Evolutionary conservation across 2,888 invertebrate species (phyloP).

Genomic region (Teinopalpus imperialis): DNA sequence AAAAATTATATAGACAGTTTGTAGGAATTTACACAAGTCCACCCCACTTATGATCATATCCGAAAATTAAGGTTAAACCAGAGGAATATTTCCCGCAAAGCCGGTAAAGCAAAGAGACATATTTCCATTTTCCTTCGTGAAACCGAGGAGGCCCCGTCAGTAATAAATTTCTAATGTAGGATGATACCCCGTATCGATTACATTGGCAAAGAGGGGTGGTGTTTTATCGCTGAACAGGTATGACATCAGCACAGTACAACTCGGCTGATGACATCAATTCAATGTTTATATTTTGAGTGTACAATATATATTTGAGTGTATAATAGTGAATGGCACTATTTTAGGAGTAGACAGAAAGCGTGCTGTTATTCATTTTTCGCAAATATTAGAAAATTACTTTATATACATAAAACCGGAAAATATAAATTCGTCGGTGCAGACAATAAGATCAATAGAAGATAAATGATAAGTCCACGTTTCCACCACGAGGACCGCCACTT

Average conservation of each 20-base stretch:
- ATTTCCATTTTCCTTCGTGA: conserved; percentile 52
- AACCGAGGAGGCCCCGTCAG: conserved; percentile 47
- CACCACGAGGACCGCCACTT: no score
- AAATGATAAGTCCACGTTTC: no score
- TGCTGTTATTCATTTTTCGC: no score
- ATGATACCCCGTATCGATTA: conserved; percentile 58
- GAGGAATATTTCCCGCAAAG: conserved; percentile 33
- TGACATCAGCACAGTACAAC: conserved; percentile 53
- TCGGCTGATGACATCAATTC: conserved; percentile 5
- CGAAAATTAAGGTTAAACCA: conserved; percentile 36
- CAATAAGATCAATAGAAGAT: no score
- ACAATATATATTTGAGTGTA: no score
- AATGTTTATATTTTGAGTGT: no score
- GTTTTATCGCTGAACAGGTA: conserved; percentile 52
- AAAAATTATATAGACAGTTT: no score
- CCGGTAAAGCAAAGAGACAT: conserved; percentile 38
- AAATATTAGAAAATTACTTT: no score
- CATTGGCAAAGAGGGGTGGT: conserved; percentile 53
- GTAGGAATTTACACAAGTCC: neutral
- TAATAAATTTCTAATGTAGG: conserved; percentile 70
- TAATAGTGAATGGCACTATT: no score
- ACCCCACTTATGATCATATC: neutral
- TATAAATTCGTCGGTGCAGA: no score
- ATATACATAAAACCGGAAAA: no score
- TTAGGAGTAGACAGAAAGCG: no score